Base-by-base conservation (phyloP, 2,797 vertebrate genomes). In the Cyprinodon diabolis region DNA sequence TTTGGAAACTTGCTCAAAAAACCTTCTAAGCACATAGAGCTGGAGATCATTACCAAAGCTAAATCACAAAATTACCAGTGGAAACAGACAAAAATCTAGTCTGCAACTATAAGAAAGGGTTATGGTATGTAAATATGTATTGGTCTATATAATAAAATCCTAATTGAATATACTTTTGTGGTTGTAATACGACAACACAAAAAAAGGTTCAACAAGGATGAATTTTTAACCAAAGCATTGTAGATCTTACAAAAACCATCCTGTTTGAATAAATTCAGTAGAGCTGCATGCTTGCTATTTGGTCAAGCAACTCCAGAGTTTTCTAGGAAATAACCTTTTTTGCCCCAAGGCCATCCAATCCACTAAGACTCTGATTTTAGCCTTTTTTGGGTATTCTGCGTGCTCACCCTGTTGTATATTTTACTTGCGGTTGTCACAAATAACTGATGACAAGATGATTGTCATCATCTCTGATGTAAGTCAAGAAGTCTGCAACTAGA, bases 251-350 rank as follows among this genome's bases (percentile, higher is more conserved):
- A 74, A 81, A 67, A 67, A 35, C 23, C 69, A 5, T 15, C 58
- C 56, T 63, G 52, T 79, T 71, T 72, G 51, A 75, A 52, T 69
- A 66, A 58, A 67, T 63, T 73, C 19, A 62, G 48, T 71, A 17
- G 37, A 40, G 45, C 70, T 81, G 74, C 60, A 84, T 74, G 81
- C 79, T 84, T 84, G 80, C 77, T 68, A 66, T 85, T 89, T 78
- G 79, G 78, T 76, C 80, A 81, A 84, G 52, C 79, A 77, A 69
- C 76, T 35, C 17, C 35, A 47, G 4, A n/a, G 5, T 75, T 51
- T 63, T 66, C 15, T 57, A 19, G 54, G 40, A 52, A 63, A 51
- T 2, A 40, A 25, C 5, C 23, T 40, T 4, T 13, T 68, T 72
- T 69, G 40, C 15, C 30, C 40, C 7, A 48, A 60, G 43, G 65